phyloP scores from a whole-genome alignment of 2,113 vertebrate genomes.

The Crypturellus undulatus region DNA sequence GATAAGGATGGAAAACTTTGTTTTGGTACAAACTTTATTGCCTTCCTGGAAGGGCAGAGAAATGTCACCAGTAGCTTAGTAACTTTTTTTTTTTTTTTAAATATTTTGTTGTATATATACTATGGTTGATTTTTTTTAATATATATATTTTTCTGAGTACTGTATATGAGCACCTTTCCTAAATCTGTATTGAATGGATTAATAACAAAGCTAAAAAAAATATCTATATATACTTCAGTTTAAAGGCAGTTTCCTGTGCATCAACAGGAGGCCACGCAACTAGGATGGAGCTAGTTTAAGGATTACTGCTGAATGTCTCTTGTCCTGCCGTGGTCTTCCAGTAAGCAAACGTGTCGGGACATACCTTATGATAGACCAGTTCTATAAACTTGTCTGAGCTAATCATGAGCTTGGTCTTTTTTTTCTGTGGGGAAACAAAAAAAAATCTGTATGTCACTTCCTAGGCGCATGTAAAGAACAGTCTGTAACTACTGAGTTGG shows the following conservation, averaged over 20 bases:
- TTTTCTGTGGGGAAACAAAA: fast-evolving
- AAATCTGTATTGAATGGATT: background rate
- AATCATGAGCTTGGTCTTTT: background rate
- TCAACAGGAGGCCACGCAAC: background rate
- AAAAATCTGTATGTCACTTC: background rate
- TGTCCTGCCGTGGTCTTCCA: background rate
- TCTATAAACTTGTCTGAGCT: background rate
- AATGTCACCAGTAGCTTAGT: background rate
- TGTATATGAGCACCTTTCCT: background rate
- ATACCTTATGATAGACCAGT: fast-evolving
- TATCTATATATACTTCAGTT: background rate
- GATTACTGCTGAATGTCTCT: background rate
- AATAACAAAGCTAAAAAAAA: background rate
- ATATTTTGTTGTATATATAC: background rate
- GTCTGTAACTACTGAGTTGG: background rate
- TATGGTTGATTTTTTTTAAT: background rate
- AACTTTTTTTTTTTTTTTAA: background rate
- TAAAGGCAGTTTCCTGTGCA: background rate
- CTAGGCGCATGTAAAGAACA: background rate
- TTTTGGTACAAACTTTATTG: background rate
- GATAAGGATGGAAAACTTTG: background rate
- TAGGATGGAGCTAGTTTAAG: background rate
- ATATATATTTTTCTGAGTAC: background rate
- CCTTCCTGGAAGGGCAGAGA: background rate
- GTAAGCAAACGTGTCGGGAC: background rate